These are phyloP conservation scores for Myotis vivesi DNA, from an alignment of 2,797 vertebrate genomes.

Conservation along the genomic window DNA sequence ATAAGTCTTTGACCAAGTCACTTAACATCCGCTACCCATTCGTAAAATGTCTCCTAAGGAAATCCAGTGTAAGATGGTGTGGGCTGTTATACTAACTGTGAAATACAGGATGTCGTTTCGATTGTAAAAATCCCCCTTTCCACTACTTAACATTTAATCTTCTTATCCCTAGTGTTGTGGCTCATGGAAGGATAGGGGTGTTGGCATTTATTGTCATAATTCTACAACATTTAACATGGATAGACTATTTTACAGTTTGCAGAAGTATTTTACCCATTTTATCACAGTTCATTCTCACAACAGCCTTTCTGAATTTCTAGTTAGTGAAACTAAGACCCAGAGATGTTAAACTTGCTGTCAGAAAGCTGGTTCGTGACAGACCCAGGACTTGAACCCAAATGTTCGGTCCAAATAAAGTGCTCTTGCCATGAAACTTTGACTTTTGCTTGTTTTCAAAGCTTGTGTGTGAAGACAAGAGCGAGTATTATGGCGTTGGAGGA, in stretches of 20 bases:
- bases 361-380: background rate
- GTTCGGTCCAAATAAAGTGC: background rate
- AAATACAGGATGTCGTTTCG: background rate
- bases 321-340: background rate
- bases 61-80: background rate
- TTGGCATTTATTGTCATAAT: background rate
- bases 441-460: conserved; percentile 6
- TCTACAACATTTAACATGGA: background rate
- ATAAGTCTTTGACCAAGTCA: conserved; percentile 25
- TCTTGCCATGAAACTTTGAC: background rate
- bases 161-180: background rate
- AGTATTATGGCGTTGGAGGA: background rate
- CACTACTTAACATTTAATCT: background rate
- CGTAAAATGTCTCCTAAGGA: background rate
- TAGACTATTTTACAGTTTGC: background rate
- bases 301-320: background rate
- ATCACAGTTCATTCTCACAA: background rate
- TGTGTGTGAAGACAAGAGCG: background rate
- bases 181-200: background rate
- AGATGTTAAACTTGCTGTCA: background rate
- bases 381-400: background rate
- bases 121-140: background rate
- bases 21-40: background rate
- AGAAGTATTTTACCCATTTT: background rate
- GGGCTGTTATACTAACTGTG: background rate